Evolutionary conservation across 2,888 invertebrate genomes (phyloP).

Genomic region (Drosophila algonquin): DNA sequence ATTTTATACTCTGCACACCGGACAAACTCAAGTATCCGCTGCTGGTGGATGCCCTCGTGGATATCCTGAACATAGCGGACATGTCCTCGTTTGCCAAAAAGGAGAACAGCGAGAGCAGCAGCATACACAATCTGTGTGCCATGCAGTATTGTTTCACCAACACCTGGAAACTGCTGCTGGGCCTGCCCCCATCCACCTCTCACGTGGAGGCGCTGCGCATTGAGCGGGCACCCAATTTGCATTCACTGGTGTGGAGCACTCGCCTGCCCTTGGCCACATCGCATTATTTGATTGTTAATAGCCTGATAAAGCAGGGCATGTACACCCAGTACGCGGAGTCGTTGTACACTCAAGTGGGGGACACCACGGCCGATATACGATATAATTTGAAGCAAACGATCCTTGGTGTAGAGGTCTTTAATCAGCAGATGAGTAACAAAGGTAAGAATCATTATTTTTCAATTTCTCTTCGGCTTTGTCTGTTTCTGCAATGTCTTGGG

Average conservation of each 20-base stretch:
- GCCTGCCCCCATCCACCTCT: constrained; percentile 94
- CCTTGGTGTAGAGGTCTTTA: constrained; percentile 82
- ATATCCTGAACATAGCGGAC: constrained; percentile 92
- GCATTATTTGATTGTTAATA: constrained; percentile 94
- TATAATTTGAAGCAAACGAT: constrained; percentile 82
- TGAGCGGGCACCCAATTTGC: constrained; percentile 89
- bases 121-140: constrained; percentile 88
- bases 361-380: constrained; percentile 82
- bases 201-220: constrained; percentile 93
- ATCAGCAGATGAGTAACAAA: constrained; percentile 75
- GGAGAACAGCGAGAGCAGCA: constrained; percentile 78
- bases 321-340: constrained; percentile 89
- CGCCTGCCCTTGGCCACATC: constrained; percentile 92
- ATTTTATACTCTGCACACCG: constrained; percentile 95
- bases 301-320: constrained; percentile 94
- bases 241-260: constrained; percentile 95
- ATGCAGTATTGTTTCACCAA: constrained; percentile 94
- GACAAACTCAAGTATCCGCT: constrained; percentile 95
- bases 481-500: too few species aligned
- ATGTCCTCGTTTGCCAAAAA: constrained; percentile 85
- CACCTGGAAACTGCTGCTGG: constrained; percentile 88
- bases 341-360: constrained; percentile 83
- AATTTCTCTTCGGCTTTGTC: too few species aligned
- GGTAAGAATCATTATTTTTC: constrained; percentile 57
- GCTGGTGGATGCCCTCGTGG: constrained; percentile 93